Evolutionary conservation across 2,113 vertebrate genomes (phyloP), one percentile per base, ranked within the genome.

Genomic region (Crotalus helleri): DNA sequence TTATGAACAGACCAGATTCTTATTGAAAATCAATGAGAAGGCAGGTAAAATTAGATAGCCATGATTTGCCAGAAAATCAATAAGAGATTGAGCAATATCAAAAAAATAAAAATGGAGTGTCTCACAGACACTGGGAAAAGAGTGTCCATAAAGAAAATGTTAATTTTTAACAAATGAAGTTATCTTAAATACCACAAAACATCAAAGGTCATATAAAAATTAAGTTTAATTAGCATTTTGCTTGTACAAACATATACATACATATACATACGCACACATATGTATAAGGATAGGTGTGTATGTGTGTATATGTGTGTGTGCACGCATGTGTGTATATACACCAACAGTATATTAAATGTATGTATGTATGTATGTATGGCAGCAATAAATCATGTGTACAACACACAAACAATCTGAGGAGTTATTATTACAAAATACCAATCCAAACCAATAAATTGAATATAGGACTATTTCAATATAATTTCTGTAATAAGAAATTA

Each of bases 41-140:
- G 96, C 96, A 97, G 98, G 96, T 97, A 97, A 97, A 97, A 98
- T 97, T 96, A 98, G 97, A 98, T 96, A 97, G 97, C 97, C 91
- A 93, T 94, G 96, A 98, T 97, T 95, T 98, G 97, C 97, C 95
- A 95, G 96, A 97, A 96, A 96, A 97, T 98, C 97, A 96, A 96
- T 98, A 97, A 96, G 95, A 95, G 94, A 97, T 93, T 92, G 1
- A 96, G 94, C 94, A 96, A 96, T 95, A 98, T 85, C 92, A 90
- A 94, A 95, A 95, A 94, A 88, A 49, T 90, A 87, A 2, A 87
- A 2, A 19, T 46, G 85, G 85, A 94, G 58, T 29, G 85, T 54
- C 94, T 92, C 94, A 91, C 54, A 92, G 90, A 55, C 91, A 93
- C 53, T 94, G 23, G 88, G 95, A 95, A 93, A 93, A 24, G 0